These are phyloP conservation scores for Sminthurides bifidus DNA, from an alignment of 1,140 invertebrate species.

Conservation along the genomic window DNA sequence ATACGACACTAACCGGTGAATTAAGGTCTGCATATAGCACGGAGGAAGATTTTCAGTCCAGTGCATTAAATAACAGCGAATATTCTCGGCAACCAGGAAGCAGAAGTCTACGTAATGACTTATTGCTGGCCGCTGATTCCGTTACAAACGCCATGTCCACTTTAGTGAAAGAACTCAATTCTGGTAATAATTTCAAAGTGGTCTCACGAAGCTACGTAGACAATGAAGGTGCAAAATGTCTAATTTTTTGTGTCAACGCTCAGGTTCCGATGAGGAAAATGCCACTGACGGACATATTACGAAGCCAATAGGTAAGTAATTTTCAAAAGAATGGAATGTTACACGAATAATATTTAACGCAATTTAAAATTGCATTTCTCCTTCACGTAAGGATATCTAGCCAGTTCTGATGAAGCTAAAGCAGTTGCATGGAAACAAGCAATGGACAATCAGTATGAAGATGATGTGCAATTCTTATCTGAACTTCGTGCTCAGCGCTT, in stretches of 20 bases:
- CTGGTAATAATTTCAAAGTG: constrained; percentile 42
- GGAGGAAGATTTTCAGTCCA: constrained; percentile 35
- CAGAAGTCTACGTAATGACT: constrained; percentile 63
- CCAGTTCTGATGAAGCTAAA: constrained; percentile 14
- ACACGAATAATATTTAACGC: not conserved
- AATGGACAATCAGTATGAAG: constrained; percentile 48
- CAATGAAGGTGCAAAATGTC: constrained; percentile 16
- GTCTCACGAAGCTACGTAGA: not conserved
- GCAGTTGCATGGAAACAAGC: constrained; percentile 49
- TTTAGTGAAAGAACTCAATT: constrained; percentile 85
- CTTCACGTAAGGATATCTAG: not conserved
- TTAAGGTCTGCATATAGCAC: constrained; percentile 24
- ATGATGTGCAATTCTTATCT: constrained; percentile 51
- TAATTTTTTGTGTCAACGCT: constrained; percentile 2
- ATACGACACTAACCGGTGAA: constrained; percentile 42
- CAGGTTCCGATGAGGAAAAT: constrained; percentile 22
- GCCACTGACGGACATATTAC: constrained; percentile 15
- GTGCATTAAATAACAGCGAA: constrained; percentile 31
- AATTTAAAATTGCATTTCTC: not conserved
- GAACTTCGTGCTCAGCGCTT: constrained; percentile 46
- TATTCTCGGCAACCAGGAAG: constrained; percentile 37
- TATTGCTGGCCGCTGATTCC: constrained; percentile 82
- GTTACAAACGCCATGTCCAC: constrained; percentile 94
- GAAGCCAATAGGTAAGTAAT: constrained; percentile 20
- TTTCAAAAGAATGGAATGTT: not conserved